These are phyloP conservation scores for Beris morrisii DNA, from an alignment of 2,888 invertebrate genomes.

Conservation along the genomic window DNA sequence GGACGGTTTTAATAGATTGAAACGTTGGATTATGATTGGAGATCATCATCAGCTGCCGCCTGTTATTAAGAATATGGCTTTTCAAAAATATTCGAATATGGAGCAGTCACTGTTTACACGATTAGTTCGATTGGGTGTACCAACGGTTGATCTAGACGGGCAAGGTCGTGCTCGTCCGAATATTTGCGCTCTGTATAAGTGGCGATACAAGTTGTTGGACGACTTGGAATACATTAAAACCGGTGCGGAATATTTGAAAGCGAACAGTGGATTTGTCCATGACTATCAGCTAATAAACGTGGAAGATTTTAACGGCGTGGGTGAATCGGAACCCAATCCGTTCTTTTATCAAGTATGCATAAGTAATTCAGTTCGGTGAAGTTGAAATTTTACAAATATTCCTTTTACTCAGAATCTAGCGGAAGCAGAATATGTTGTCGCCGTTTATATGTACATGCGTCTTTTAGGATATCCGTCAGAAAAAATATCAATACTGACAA, in stretches of 20 bases:
- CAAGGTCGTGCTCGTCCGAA: slow-evolving; percentile 90
- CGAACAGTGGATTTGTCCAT: slow-evolving; percentile 89
- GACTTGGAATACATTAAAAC: slow-evolving; percentile 87
- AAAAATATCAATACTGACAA: slow-evolving; percentile 95
- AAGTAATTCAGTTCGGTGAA: not conserved
- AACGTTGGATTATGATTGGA: slow-evolving; percentile 99
- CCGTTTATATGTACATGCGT: slow-evolving; percentile 98
- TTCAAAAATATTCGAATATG: slow-evolving; percentile 99
- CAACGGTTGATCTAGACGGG: slow-evolving; percentile 95
- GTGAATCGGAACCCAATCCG: slow-evolving; percentile 96
- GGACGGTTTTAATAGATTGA: slow-evolving; percentile 92
- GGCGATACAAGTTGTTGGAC: slow-evolving; percentile 95
- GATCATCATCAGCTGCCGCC: slow-evolving; percentile 99
- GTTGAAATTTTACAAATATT: not conserved
- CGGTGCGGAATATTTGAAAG: slow-evolving; percentile 80
- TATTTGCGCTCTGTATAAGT: slow-evolving; percentile 91
- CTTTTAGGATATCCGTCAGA: slow-evolving; percentile 94
- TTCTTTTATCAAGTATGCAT: slow-evolving; percentile 90
- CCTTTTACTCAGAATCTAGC: slow-evolving; percentile 68
- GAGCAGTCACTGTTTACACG: slow-evolving; percentile 98
- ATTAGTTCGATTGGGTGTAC: slow-evolving; percentile 93
- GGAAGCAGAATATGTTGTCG: slow-evolving; percentile 93
- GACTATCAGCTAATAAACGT: slow-evolving; percentile 97
- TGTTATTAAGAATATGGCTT: slow-evolving; percentile 99
- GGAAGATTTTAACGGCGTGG: slow-evolving; percentile 93